Evolutionary conservation across 92 coral and sea anemone genomes (phyloP).

Genomic region (Parazoanthus atlanticus): DNA sequence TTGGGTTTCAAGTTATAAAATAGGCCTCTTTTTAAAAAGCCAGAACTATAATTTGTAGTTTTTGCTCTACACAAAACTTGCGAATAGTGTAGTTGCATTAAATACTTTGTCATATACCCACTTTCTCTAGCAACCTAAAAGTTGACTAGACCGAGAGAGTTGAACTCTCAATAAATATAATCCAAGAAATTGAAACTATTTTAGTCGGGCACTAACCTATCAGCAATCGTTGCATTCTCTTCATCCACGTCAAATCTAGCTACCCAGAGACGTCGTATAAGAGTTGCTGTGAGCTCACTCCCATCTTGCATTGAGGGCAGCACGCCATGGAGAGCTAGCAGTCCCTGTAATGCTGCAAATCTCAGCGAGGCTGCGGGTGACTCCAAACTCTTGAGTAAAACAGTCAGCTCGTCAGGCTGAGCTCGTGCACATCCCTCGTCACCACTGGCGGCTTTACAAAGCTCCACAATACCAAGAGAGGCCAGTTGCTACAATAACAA

Average conservation of each 20-base stretch:
- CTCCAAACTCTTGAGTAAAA: slow-evolving; percentile 73
- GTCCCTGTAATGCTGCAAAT: slow-evolving; percentile 84
- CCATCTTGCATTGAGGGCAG: slow-evolving; percentile 74
- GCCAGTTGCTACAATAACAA: slow-evolving; percentile 79
- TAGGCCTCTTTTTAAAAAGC: neutral
- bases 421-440: slow-evolving; percentile 85
- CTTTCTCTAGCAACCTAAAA: too few relatives aligned
- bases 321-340: slow-evolving; percentile 62
- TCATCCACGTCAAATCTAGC: slow-evolving; percentile 90
- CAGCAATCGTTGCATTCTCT: slow-evolving; percentile 83
- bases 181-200: neutral
- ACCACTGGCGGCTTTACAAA: slow-evolving; percentile 90
- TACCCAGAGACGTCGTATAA: slow-evolving; percentile 78
- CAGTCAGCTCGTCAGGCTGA: slow-evolving; percentile 75
- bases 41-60: too few relatives aligned
- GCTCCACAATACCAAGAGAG: slow-evolving; percentile 80
- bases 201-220: slow-evolving; percentile 58
- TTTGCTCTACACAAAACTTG: too few relatives aligned
- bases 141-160: too few relatives aligned
- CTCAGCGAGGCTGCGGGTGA: slow-evolving; percentile 82
- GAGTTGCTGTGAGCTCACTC: slow-evolving; percentile 61
- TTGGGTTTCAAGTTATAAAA: neutral
- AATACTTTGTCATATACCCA: too few relatives aligned
- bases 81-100: too few relatives aligned
- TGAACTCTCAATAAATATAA: too few relatives aligned